Evolutionary conservation across 2,888 invertebrate genomes (phyloP).

Genomic region (Sesamia inferens): DNA sequence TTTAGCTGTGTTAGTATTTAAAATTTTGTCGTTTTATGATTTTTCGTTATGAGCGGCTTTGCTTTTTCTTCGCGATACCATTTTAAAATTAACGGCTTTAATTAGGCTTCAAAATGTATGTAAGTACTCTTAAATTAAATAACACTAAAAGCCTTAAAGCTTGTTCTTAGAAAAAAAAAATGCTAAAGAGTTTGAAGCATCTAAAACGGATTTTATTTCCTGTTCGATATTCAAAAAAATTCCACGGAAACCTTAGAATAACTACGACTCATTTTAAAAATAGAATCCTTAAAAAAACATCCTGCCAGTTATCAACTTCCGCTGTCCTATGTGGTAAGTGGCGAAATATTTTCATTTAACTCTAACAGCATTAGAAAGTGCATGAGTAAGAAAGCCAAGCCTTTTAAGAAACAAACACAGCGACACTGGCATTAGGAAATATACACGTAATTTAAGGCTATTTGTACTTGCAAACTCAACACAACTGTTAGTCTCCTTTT

Average conservation of each 20-base stretch:
- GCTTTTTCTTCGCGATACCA: not conserved
- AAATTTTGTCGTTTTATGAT: constrained; percentile 14
- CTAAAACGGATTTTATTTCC: too few relatives aligned
- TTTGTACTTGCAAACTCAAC: constrained; percentile 16
- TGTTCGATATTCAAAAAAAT: constrained; percentile 9
- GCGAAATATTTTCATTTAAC: constrained; percentile 41
- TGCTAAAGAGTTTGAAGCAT: not conserved
- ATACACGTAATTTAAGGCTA: constrained; percentile 42
- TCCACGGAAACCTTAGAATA: not conserved
- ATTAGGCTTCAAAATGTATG: too few relatives aligned
- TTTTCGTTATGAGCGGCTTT: not conserved
- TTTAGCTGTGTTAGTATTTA: not conserved
- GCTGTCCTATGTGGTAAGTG: constrained; percentile 32
- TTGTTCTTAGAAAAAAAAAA: not conserved
- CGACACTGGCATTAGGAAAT: constrained; percentile 36
- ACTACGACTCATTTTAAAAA: constrained; percentile 2
- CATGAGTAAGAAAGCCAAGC: constrained; percentile 47
- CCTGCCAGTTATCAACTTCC: constrained; percentile 31
- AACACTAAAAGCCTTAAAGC: not conserved
- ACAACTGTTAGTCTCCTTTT: constrained; percentile 25
- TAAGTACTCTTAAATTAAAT: too few relatives aligned
- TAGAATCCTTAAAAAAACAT: constrained; percentile 19
- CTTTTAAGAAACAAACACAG: constrained; percentile 45
- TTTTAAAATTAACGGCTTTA: too few relatives aligned
- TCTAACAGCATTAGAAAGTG: constrained; percentile 56